Evolutionary conservation across 2,113 vertebrate genomes (phyloP).

Genomic region (Plecotus auritus): DNA sequence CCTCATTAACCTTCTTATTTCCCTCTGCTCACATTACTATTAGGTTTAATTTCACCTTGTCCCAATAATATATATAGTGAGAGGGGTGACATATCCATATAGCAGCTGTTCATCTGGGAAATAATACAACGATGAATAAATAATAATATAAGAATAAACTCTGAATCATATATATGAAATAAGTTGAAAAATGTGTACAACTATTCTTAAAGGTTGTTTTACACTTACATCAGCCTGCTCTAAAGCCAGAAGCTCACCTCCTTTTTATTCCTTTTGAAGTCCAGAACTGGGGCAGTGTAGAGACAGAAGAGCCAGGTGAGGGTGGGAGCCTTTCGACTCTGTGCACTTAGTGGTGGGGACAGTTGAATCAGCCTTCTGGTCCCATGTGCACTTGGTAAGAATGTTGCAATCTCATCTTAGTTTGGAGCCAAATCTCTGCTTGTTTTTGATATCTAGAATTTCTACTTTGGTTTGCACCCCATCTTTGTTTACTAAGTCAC

Average conservation of each 20-base stretch:
- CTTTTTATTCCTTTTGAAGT: neutral
- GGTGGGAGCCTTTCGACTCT: neutral
- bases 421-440: neutral
- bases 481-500: neutral
- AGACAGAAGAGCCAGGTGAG: neutral
- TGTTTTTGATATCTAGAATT: slow-evolving; percentile 22
- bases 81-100: neutral
- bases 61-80: neutral
- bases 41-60: neutral
- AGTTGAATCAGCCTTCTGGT: neutral
- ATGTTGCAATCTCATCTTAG: neutral
- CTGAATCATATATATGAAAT: neutral
- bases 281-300: neutral
- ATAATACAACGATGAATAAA: neutral
- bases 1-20: neutral
- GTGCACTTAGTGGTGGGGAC: rapidly evolving
- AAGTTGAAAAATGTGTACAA: neutral
- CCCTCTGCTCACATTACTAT: neutral
- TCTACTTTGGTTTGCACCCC: neutral
- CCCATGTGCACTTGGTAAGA: neutral
- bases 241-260: neutral
- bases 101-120: neutral
- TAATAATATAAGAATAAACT: neutral
- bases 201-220: neutral
- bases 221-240: neutral